Evolutionary conservation across 1,140 invertebrate genomes (phyloP).

Genomic region (Diorhabda sublineata): DNA sequence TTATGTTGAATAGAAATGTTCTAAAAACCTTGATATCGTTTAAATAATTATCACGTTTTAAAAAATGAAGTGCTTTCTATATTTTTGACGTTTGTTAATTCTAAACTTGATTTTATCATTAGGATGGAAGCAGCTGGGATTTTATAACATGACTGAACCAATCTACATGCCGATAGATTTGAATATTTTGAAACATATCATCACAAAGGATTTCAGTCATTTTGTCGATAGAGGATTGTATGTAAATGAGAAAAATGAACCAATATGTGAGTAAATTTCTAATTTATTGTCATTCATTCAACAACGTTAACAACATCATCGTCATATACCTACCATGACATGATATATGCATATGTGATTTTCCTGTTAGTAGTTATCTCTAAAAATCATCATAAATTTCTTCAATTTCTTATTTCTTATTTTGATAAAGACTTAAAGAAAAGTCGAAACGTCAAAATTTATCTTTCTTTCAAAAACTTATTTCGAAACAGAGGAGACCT

Average conservation of each 20-base stretch:
- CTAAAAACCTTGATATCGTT: slow-evolving; percentile 1
- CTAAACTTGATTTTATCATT: neutral
- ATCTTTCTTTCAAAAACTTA: too few species aligned
- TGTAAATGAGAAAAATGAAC: slow-evolving; percentile 31
- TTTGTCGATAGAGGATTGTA: slow-evolving; percentile 32
- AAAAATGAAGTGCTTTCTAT: neutral
- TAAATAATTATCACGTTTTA: neutral
- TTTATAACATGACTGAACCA: slow-evolving; percentile 4
- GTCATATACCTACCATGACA: too few species aligned
- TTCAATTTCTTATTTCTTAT: too few species aligned
- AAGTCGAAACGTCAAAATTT: too few species aligned
- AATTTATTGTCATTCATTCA: neutral
- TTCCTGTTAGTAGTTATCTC: too few species aligned
- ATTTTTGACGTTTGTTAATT: neutral
- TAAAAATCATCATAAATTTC: too few species aligned
- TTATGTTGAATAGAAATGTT: neutral
- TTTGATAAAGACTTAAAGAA: too few species aligned
- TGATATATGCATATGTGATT: too few species aligned
- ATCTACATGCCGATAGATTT: slow-evolving; percentile 7
- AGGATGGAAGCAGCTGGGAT: slow-evolving; percentile 10
- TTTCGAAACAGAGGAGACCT: too few species aligned
- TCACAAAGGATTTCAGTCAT: slow-evolving; percentile 10
- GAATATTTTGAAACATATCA: slow-evolving; percentile 7
- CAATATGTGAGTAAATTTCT: slow-evolving; percentile 24
- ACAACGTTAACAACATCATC: too few species aligned